Percentiles rank a stretch among this genome's conserved stretches.
Evolutionary conservation across 2,797 vertebrate genomes (phyloP).

Genomic region (Cephalopachus bancanus): DNA sequence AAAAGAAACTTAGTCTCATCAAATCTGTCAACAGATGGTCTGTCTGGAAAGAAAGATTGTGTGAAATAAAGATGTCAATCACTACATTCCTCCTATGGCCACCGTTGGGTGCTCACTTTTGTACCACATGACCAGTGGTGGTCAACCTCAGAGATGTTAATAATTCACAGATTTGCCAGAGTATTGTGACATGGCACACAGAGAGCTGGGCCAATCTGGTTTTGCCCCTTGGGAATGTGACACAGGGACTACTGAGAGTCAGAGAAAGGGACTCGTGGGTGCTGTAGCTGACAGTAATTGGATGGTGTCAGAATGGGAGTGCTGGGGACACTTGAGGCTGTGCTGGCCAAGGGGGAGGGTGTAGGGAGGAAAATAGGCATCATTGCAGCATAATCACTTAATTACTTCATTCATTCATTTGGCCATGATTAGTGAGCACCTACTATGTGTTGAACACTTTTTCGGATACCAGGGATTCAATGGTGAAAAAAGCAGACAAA

Average conservation of each 20-base stretch:
- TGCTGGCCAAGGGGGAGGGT: not conserved
- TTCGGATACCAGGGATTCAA: not conserved
- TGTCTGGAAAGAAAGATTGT: too few relatives aligned
- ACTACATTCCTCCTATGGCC: accelerated
- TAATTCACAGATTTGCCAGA: not conserved
- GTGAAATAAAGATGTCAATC: not conserved
- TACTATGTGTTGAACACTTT: not conserved
- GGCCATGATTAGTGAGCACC: not conserved
- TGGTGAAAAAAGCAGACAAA: not conserved
- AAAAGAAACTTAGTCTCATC: not conserved
- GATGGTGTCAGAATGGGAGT: not conserved
- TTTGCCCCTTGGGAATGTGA: slow-evolving; percentile 38
- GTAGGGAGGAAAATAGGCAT: not conserved
- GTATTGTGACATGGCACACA: not conserved
- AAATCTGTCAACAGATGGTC: not conserved
- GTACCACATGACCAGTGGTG: not conserved
- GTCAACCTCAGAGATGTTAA: not conserved
- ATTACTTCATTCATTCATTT: not conserved
- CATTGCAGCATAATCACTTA: not conserved
- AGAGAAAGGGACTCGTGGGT: not conserved
- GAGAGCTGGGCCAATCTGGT: not conserved
- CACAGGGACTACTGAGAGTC: not conserved
- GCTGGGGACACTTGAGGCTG: not conserved
- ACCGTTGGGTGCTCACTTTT: not conserved
- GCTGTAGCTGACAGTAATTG: not conserved